Evolutionary conservation across 2,113 vertebrate species (phyloP).

Genomic region (Microcebus tavaratra): DNA sequence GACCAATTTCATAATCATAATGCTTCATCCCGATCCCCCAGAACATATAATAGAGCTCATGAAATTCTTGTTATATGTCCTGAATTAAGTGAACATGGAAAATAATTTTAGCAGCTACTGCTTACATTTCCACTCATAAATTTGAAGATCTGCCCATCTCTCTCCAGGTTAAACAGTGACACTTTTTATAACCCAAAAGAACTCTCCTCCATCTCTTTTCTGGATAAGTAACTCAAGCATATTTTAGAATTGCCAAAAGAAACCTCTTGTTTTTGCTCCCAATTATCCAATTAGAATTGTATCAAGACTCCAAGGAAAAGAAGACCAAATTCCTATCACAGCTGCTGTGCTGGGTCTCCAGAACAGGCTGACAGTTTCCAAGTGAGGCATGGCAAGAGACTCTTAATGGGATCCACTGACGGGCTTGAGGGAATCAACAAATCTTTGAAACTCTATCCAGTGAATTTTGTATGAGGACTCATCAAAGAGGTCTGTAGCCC

Average conservation of each 20-base stretch:
- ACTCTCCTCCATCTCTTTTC: not conserved
- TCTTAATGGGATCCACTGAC: not conserved
- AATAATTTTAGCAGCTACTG: not conserved
- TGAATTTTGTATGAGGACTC: not conserved
- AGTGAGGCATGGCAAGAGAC: not conserved
- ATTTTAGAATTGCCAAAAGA: not conserved
- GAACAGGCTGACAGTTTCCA: not conserved
- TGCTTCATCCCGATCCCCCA: accelerated
- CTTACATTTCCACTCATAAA: not conserved
- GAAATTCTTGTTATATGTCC: not conserved
- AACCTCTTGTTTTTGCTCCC: not conserved
- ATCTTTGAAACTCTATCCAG: not conserved
- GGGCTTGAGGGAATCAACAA: not conserved
- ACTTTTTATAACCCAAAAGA: not conserved
- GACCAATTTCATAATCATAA: not conserved
- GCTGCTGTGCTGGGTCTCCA: not conserved
- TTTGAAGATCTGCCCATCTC: not conserved
- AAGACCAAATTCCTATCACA: not conserved
- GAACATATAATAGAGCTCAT: not conserved
- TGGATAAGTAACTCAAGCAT: not conserved
- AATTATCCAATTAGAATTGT: not conserved
- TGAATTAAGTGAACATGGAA: not conserved
- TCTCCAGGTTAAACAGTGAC: not conserved
- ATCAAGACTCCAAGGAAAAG: not conserved
- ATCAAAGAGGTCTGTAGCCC: not conserved